A percentile compares a stretch with the other conserved stretches of the same genome.
Conservation (phyloP, 1,140 invertebrate genomes). For the Drosophila littoralis region DNA sequence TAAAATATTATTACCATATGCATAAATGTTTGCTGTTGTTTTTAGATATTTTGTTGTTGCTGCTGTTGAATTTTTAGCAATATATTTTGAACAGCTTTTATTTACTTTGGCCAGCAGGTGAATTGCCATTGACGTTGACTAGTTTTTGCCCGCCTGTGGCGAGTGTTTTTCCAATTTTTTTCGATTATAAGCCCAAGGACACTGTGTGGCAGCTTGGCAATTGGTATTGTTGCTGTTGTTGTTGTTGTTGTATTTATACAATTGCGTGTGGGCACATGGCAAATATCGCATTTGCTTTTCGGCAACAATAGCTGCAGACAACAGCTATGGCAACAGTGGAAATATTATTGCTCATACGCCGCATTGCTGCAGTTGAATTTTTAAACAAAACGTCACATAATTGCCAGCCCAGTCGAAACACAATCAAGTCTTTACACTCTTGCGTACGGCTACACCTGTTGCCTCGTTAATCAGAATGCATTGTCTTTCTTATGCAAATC, state of each 20-base stretch:
- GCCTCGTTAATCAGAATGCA: conserved; percentile 32
- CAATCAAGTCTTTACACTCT: background rate
- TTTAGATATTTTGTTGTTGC: conserved; percentile 6
- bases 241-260: conserved; percentile 59
- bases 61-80: conserved; percentile 3
- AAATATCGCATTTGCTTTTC: conserved; percentile 69
- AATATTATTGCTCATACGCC: conserved; percentile 24
- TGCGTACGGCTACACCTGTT: conserved; percentile 57
- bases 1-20: conserved; percentile 22
- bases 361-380: background rate
- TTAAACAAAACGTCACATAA: conserved; percentile 3
- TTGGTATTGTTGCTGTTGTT: conserved; percentile 32
- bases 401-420: background rate
- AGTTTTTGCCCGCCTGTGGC: conserved; percentile 24
- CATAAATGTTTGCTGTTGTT: background rate
- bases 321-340: conserved; percentile 24
- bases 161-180: conserved; percentile 55
- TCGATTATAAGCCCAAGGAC: conserved; percentile 21
- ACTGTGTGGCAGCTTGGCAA: conserved; percentile 49
- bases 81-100: conserved; percentile 8
- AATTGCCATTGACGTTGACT: conserved; percentile 46
- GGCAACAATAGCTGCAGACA: conserved; percentile 34
- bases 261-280: conserved; percentile 72
- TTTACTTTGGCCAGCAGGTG: conserved; percentile 39
- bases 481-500: conserved; percentile 41